These are phyloP conservation scores for Adineta ricciae DNA, from an alignment of 2,888 invertebrate species.

Conservation along the genomic window DNA sequence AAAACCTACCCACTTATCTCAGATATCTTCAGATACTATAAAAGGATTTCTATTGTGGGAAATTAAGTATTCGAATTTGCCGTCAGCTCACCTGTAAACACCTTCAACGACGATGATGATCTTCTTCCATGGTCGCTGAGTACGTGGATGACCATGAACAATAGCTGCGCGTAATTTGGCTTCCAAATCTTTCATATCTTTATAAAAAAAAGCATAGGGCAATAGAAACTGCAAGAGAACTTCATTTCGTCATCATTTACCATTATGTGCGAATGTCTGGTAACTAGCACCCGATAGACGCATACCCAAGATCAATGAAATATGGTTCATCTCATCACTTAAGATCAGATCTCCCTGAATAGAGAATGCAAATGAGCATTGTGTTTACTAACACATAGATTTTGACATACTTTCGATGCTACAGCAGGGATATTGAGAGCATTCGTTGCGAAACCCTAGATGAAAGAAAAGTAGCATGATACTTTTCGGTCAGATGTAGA, in stretches of 20 bases:
- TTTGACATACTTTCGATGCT: constrained; percentile 55
- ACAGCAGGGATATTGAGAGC: constrained; percentile 79
- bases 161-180: constrained; percentile 64
- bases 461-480: neutral
- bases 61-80: neutral
- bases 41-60: neutral
- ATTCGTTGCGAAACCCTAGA: constrained; percentile 85
- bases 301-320: constrained; percentile 83
- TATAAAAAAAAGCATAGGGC: constrained; percentile 32
- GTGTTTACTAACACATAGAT: neutral
- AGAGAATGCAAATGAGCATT: constrained; percentile 47
- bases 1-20: no score
- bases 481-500: neutral
- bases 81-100: constrained; percentile 60
- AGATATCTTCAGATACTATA: neutral
- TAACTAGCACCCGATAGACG: constrained; percentile 73
- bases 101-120: constrained; percentile 87
- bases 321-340: constrained; percentile 93
- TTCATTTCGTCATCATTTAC: constrained; percentile 40
- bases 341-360: constrained; percentile 59
- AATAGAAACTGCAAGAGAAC: neutral
- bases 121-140: constrained; percentile 72
- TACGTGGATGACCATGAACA: constrained; percentile 66
- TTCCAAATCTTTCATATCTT: constrained; percentile 73
- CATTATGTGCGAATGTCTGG: constrained; percentile 65